Base-by-base conservation (phyloP, 2,113 vertebrate species). In the Eleginops maclovinus region DNA sequence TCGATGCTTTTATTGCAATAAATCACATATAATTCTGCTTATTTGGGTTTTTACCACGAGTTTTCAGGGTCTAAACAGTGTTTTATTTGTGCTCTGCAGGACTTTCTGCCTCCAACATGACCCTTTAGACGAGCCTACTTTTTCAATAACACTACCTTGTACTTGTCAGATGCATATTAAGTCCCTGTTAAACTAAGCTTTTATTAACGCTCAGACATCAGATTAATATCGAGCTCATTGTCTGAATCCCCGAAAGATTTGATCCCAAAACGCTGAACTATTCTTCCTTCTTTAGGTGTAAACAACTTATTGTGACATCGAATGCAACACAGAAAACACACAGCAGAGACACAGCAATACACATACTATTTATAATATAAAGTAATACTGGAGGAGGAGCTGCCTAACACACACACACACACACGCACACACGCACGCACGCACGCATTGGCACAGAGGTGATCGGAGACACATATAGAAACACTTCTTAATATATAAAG, bases 401-500 rank as follows among this genome's bases (percentile, higher is more conserved):
- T 94, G 94, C 91, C 89, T 91, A 88, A 31, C 31, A 6, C 31
- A 7, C 31, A 31, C 31, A 31, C 31, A 31, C 31, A 31, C 31
- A 31, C 31, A 31, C 31, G 1, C 31, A 7, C 31, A 7, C 31
- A 31, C 31, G 7, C 31, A 31, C 31, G 7, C 31, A 7, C 31
- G 1, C 31, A 8, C 31, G n/a, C n/a, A n/a, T n/a, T n/a, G n/a
- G n/a, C n/a, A n/a, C n/a, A n/a, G n/a, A n/a, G n/a, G 92, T 93
- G 91, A 91, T 82, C 83, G 62, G 91, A 90, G 91, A 93, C 93
- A 87, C 85, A 95, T 94, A 94, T 91, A 89, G 86, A 94, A 81
- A 94, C 75, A 91, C 79, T 93, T 93, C 91, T 95, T 92, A 92
- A 91, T 92, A 85, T 81, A 93, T 90, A 95, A 93, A 91, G 67